phyloP scores from a whole-genome alignment of 1,140 invertebrate species.

The Pseudomyrmex cubaensis region DNA sequence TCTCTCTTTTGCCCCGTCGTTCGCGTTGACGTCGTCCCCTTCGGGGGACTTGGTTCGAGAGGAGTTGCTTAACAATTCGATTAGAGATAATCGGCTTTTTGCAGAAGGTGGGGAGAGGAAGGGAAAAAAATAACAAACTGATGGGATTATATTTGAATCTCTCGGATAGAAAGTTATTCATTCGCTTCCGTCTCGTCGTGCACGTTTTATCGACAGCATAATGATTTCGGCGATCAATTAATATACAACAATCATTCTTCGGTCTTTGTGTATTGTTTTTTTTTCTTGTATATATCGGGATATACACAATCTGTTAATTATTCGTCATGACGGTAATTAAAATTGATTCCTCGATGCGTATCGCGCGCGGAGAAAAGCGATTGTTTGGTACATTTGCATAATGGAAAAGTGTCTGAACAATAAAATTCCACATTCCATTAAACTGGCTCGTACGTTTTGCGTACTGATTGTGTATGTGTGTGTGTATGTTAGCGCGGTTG shows the following conservation, averaged over 20 bases:
- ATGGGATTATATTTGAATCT: conserved; percentile 30
- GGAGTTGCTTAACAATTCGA: conserved; percentile 77
- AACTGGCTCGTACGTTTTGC: neutral
- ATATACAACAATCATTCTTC: conserved; percentile 30
- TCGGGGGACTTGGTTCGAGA: neutral
- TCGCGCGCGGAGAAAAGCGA: conserved; percentile 40
- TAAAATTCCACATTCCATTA: conserved; percentile 62
- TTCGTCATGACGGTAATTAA: conserved; percentile 49
- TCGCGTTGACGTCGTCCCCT: neutral
- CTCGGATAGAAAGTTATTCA: too few species aligned
- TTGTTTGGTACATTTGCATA: conserved; percentile 55
- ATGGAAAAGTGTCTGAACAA: conserved; percentile 57
- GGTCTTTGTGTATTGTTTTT: conserved; percentile 40
- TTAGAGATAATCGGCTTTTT: conserved; percentile 65
- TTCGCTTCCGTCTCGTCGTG: too few species aligned
- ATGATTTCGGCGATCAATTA: conserved; percentile 57
- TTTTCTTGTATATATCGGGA: conserved; percentile 33
- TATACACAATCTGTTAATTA: conserved; percentile 47
- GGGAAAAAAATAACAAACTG: conserved; percentile 3
- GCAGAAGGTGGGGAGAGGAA: neutral
- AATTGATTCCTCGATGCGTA: conserved; percentile 55
- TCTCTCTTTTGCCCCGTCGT: conserved; percentile 6
- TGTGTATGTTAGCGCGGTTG: conserved; percentile 49
- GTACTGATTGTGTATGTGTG: neutral
- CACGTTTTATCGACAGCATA: conserved; percentile 12